Evolutionary conservation across 2,113 vertebrate species (phyloP).

Genomic region (Tragelaphus scriptus): DNA sequence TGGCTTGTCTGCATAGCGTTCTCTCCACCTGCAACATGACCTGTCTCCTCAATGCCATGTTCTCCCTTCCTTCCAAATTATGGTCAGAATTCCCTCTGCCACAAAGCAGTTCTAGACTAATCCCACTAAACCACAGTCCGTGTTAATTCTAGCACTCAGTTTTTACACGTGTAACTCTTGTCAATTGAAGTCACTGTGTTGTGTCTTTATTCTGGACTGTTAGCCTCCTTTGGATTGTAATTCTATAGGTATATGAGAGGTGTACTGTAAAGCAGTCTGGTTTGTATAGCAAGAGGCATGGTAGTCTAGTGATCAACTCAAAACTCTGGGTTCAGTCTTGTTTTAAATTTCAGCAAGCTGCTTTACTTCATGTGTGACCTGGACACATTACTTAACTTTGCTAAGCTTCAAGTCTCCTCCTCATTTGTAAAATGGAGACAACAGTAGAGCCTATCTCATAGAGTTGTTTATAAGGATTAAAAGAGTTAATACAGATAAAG

Average conservation of each 20-base stretch:
- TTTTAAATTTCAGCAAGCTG: not conserved
- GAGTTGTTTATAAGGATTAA: not conserved
- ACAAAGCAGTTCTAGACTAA: constrained; percentile 7
- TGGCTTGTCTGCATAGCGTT: constrained; percentile 46
- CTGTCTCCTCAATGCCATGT: constrained; percentile 16
- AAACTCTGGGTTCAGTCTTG: not conserved
- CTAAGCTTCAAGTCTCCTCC: not conserved
- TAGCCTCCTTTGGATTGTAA: not conserved
- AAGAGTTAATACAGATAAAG: not conserved
- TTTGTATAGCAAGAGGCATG: not conserved
- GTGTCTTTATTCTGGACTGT: not conserved
- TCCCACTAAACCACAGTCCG: not conserved
- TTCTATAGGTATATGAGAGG: not conserved
- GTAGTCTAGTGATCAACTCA: not conserved
- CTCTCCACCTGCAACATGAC: constrained; percentile 56
- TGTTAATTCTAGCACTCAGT: not conserved
- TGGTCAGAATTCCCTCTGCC: not conserved
- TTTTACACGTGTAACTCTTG: not conserved
- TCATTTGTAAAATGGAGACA: not conserved
- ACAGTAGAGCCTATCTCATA: not conserved
- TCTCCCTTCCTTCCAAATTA: constrained; percentile 34
- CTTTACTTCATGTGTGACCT: not conserved
- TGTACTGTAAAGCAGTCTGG: not conserved
- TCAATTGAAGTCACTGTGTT: not conserved
- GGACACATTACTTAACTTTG: not conserved